phyloP scores from a whole-genome alignment of 2,113 vertebrate species.

The Sialia sialis region DNA sequence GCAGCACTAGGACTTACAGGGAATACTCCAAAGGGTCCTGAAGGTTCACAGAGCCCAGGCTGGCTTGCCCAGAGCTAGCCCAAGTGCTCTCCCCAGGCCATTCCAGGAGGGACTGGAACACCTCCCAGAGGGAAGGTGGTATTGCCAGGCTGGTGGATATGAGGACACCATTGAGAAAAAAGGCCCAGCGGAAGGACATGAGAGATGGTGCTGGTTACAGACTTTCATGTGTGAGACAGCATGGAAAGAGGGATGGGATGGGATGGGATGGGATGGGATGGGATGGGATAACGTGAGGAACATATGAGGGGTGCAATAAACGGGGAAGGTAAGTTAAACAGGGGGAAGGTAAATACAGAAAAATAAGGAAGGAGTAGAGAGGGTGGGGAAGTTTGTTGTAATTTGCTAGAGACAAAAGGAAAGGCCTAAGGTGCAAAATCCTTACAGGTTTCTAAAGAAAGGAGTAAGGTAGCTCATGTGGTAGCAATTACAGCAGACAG shows the following conservation, averaged over 20 bases:
- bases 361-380: background rate
- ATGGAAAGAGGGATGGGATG: background rate
- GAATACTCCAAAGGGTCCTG: background rate
- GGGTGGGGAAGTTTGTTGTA: background rate
- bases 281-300: background rate
- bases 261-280: too few relatives aligned
- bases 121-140: background rate
- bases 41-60: background rate
- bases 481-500: background rate
- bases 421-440: background rate
- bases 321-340: background rate
- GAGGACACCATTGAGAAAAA: background rate
- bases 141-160: background rate
- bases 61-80: background rate
- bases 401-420: background rate
- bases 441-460: background rate
- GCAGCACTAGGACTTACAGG: background rate
- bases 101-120: rapidly evolving
- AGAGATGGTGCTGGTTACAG: background rate
- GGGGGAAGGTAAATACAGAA: background rate
- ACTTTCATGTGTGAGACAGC: background rate
- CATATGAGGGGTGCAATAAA: background rate
- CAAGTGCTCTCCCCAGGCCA: background rate
- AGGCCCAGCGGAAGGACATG: background rate
- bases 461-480: background rate